Base-by-base conservation (phyloP, 2,888 invertebrate genomes). In the Andrena trimmerana region DNA sequence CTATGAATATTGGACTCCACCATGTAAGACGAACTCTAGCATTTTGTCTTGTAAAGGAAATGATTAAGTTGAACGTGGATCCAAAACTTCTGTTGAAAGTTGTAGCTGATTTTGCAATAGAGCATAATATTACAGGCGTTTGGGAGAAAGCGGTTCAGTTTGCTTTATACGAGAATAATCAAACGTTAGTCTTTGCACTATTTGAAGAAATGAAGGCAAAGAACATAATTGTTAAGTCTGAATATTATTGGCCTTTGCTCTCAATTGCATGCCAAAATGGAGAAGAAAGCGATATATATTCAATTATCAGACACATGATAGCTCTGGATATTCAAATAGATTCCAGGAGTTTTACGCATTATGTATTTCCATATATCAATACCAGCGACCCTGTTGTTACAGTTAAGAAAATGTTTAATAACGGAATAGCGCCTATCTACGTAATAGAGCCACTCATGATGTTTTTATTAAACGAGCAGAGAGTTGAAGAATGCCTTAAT, bases 161-260 rank as follows among this genome's bases (percentile, higher is more conserved):
- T 1, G 95, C 96, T 0, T 89, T 96, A 70, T 95, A 94, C 76
- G 86, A 92, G 8, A 94, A 94, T 42, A 95, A 95, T 81, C 91
- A 93, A 0, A 94, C 95, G 0, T 82, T 95, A 2, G 95, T 95
- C 0, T 84, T 95, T 48, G 94, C 94, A 57, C 78, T 96, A 85
- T 94, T 96, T 62, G 92, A 94, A 68, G 67, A 85, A 2, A 95
- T 95, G 94, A 94, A 94, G 68, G 92, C 94, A 27, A 72, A 94
- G 0, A 94, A 94, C 0, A 87, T 95, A 84, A 92, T 94, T 0
- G 20, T 96, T 4, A 94, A 96, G 20, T 94, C 96, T 0, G 96
- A 97, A 86, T 97, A 95, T 90, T 96, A 96, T 90, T 96, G 96
- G 96, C 96, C 96, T 0, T 92, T 96, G 69, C 79, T 97, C 63